These are phyloP conservation scores for Proales similis DNA, from an alignment of 1,140 invertebrate species.

Conservation along the genomic window DNA sequence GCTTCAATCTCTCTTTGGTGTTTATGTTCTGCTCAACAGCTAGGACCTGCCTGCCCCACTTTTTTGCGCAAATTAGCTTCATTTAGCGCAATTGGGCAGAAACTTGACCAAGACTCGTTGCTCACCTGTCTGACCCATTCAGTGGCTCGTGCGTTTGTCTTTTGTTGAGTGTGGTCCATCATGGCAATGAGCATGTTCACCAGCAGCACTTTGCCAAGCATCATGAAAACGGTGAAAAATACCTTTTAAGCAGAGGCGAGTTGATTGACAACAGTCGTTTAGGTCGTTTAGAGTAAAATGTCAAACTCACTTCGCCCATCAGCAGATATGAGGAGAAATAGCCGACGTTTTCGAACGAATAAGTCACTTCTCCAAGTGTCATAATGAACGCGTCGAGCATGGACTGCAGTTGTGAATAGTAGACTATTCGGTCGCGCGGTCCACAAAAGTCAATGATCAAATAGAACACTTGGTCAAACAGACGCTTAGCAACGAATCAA, in stretches of 20 bases:
- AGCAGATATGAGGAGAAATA: slow-evolving; percentile 71
- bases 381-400: slow-evolving; percentile 95
- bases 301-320: slow-evolving; percentile 68
- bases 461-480: slow-evolving; percentile 6
- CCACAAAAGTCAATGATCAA: slow-evolving; percentile 12
- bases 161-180: slow-evolving; percentile 98
- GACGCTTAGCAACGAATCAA: slow-evolving; percentile 4
- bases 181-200: slow-evolving; percentile 99
- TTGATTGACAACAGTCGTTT: not conserved
- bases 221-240: slow-evolving; percentile 89
- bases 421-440: slow-evolving; percentile 45
- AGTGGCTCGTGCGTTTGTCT: slow-evolving; percentile 87
- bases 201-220: slow-evolving; percentile 82
- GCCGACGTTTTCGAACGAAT: slow-evolving; percentile 80
- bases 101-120: not conserved
- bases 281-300: not conserved
- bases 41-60: slow-evolving; percentile 93
- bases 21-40: slow-evolving; percentile 89
- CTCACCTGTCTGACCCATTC: slow-evolving; percentile 91
- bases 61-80: not conserved
- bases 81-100: not conserved
- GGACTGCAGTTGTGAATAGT: slow-evolving; percentile 68
- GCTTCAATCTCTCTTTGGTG: slow-evolving; percentile 71
- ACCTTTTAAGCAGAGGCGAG: slow-evolving; percentile 58
- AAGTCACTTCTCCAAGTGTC: slow-evolving; percentile 90